Evolutionary conservation across 2,797 vertebrate genomes (phyloP), one percentile per base, ranked within the genome.

Genomic region (Scarus forsteni): DNA sequence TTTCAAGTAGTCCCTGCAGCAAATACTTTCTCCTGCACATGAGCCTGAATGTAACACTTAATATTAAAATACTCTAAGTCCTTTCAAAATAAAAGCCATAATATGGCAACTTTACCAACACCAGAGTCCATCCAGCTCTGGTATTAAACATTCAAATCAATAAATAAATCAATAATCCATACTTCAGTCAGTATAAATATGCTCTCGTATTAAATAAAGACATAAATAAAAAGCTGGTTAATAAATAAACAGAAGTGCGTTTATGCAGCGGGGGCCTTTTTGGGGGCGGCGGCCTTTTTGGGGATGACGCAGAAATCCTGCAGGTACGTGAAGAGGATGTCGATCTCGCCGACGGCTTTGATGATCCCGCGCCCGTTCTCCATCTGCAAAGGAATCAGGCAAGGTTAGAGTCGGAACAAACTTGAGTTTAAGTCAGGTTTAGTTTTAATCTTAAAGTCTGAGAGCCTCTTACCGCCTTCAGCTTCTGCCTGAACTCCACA

Each of bases 251-350:
- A 15, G 39, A 15, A 27, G 43, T 19, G 49, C 34, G 5, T 27
- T 18, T 35, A 34, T 8, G 9, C 6, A 5, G 8, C 3, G n/a
- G 38, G 58, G 55, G 70, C 80, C 0, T 5, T 50, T 0, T 58
- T 6, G 16, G 27, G 27, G 27, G 68, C 60, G 55, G 34, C 1
- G 57, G 70, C 80, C 0, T 5, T 50, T 0, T 58, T 6, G 16
- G 27, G 27, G 27, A 70, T 15, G 34, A 86, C 1, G 60, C 91
- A 92, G 81, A 49, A 88, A n/a, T 90, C 89, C 39, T 86, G 77
- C 68, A 93, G 85, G 72, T 84, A 85, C 0, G 70, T 61, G 66
- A 86, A 93, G 2, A 93, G 74, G 77, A 93, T 92, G 75, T 90
- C 77, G 44, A 90, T 70, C 69, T 93, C 92, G 18, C 89, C 78